phyloP scores from a whole-genome alignment of 2,797 vertebrate genomes.

The Urosaurus nigricauda region DNA sequence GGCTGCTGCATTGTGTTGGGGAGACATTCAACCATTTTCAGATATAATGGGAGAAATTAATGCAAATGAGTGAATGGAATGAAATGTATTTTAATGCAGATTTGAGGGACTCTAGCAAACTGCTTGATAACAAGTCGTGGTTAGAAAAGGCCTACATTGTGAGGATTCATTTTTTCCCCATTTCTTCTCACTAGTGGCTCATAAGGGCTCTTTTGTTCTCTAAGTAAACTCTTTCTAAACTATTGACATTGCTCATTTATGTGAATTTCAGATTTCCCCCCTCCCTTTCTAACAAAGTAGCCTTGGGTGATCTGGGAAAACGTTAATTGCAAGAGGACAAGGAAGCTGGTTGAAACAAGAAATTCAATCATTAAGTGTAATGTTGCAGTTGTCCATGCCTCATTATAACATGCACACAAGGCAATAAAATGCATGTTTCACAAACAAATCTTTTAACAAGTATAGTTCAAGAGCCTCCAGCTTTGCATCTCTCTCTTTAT shows the following conservation, averaged over 20 bases:
- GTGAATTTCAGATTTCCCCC: constrained; percentile 90
- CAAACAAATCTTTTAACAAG: constrained; percentile 92
- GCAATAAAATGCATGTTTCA: constrained; percentile 89
- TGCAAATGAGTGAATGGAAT: constrained; percentile 99
- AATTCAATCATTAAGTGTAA: constrained; percentile 92
- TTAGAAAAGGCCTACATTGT: constrained; percentile 98
- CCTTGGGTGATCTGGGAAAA: constrained; percentile 90
- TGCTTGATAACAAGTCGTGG: constrained; percentile 99
- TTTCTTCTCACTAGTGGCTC: constrained; percentile 92
- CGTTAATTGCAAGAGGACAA: constrained; percentile 89
- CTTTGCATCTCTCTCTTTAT: constrained; percentile 74
- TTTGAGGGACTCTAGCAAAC: constrained; percentile 94
- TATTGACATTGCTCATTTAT: constrained; percentile 99
- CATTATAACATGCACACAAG: constrained; percentile 90
- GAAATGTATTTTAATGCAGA: constrained; percentile 99
- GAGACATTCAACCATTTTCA: constrained; percentile 98
- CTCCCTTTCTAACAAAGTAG: constrained; percentile 75
- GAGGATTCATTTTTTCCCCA: constrained; percentile 93
- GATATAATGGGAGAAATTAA: constrained; percentile 99
- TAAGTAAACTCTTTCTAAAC: constrained; percentile 98
- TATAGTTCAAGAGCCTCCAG: constrained; percentile 85
- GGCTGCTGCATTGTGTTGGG: constrained; percentile 94
- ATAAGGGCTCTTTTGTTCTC: constrained; percentile 97
- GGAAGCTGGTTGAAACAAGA: constrained; percentile 81
- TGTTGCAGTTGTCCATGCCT: constrained; percentile 93